These are phyloP conservation scores for Rhagologus leucostigma DNA, from an alignment of 2,113 vertebrate species.

Conservation along the genomic window DNA sequence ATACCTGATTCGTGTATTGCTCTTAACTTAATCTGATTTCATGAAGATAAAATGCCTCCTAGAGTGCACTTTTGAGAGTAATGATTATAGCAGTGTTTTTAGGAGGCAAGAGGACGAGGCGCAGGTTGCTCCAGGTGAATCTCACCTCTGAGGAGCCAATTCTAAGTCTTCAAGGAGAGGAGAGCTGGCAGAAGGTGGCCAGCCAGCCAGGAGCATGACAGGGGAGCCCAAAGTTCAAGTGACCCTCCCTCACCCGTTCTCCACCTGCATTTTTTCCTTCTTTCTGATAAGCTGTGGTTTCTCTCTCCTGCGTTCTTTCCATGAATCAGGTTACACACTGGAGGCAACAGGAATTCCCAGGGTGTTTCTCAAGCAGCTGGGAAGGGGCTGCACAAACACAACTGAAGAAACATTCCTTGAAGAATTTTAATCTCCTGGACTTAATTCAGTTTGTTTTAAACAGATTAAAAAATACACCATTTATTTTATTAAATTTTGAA, in stretches of 20 bases:
- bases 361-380: neutral
- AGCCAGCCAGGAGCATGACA: neutral
- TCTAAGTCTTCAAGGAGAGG: neutral
- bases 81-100: neutral
- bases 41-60: constrained; percentile 38
- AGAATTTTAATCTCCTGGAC: neutral
- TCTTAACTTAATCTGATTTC: constrained; percentile 33
- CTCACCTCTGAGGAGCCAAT: neutral
- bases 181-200: neutral
- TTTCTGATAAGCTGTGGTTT: neutral
- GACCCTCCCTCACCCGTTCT: accelerated
- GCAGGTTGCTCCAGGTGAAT: neutral
- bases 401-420: neutral
- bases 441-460: neutral
- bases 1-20: neutral
- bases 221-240: neutral
- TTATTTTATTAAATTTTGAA: neutral
- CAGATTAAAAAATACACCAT: neutral
- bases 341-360: neutral
- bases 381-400: neutral
- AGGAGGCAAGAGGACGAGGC: neutral
- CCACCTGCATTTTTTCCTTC: neutral
- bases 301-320: neutral
- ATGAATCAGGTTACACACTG: neutral
- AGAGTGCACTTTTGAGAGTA: constrained; percentile 22